Evolutionary conservation across 2,113 vertebrate species (phyloP).

Genomic region (Neofelis nebulosa): DNA sequence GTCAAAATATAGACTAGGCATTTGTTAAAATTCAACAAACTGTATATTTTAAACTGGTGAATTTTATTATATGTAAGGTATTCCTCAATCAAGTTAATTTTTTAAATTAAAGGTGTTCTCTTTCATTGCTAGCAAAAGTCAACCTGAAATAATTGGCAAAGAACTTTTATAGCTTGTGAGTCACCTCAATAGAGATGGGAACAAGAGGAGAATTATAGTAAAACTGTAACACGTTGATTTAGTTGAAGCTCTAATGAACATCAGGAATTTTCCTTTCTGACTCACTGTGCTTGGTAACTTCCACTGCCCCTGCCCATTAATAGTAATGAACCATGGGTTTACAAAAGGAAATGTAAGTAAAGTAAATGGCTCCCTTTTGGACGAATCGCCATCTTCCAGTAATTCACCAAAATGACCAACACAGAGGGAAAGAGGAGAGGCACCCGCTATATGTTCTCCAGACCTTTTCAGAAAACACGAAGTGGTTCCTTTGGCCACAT

Average conservation of each 20-base stretch:
- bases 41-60: background rate
- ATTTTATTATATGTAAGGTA: background rate
- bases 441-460: background rate
- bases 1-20: background rate
- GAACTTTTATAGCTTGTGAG: constrained; percentile 27
- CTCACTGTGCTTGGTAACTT: constrained; percentile 45
- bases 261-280: constrained; percentile 47
- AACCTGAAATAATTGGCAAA: constrained; percentile 23
- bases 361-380: background rate
- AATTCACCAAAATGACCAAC: background rate
- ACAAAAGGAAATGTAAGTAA: background rate
- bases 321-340: background rate
- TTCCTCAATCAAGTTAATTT: background rate
- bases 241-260: background rate
- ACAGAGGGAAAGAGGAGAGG: background rate
- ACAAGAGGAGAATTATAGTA: background rate
- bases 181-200: background rate
- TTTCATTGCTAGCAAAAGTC: constrained; percentile 10
- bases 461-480: background rate
- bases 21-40: constrained; percentile 35
- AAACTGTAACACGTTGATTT: background rate
- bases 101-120: background rate
- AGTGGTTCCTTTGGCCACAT: background rate
- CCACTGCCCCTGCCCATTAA: background rate
- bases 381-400: background rate